Evolutionary conservation across 1,140 invertebrate species (phyloP), one percentile per base, ranked within the genome.

Genomic region (Nasonia vitripennis): DNA sequence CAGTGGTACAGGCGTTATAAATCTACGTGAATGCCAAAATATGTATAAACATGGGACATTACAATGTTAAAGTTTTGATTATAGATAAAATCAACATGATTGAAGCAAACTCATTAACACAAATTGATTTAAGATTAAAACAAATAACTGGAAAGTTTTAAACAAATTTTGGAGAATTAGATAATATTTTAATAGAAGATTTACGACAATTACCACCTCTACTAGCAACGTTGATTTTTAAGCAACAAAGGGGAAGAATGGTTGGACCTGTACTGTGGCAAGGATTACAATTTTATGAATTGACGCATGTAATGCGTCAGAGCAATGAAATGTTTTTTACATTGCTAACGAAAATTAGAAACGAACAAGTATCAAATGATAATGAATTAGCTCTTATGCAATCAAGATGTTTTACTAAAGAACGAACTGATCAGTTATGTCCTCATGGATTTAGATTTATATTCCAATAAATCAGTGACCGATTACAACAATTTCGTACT

Each of bases 21-120:
- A n/a, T n/a, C n/a, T n/a, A n/a, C n/a, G n/a, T n/a, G n/a, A n/a
- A n/a, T n/a, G n/a, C n/a, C n/a, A n/a, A n/a, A n/a, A n/a, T n/a
- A n/a, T n/a, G 27, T 27, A 27, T 27, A 27, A 27, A 27, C 27
- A 27, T 27, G 27, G 27, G 0, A 27, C 27, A 27, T 27, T 27
- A 27, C 27, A 27, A 27, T 27, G 27, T 27, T 27, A 27, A 27
- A 27, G 27, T 27, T 27, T 27, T 27, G 27, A 27, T 27, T 27
- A 27, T 92, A 62, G 91, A 92, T 88, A 91, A 92, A 87, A 87
- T 92, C 14, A 90, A 88, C 37, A 92, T 92, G 91, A 88, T 91
- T 34, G 88, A 90, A 67, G 45, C 86, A 11, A 80, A 83, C 79
- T 77, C 89, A 14, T 82, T 91, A 37, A 7, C 74, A n/a, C n/a